Conservation (phyloP, 2,113 vertebrate genomes). For the Grammomys surdaster region DNA sequence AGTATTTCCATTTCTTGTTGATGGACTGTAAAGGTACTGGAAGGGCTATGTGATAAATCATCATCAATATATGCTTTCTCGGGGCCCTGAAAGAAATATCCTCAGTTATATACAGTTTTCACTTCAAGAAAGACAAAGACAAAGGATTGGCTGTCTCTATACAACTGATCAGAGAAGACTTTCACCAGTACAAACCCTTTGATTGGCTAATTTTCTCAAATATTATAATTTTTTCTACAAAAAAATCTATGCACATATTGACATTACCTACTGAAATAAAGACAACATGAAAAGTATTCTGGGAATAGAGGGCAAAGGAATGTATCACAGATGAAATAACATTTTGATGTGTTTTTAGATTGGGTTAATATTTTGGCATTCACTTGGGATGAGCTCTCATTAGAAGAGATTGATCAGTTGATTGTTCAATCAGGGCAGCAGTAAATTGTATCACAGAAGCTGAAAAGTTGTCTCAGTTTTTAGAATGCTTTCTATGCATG, state of each 20-base stretch:
- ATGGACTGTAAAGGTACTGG: background rate
- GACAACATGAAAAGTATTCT: slow-evolving; percentile 25
- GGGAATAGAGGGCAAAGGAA: slow-evolving; percentile 54
- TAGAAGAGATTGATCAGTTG: background rate
- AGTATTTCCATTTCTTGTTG: background rate
- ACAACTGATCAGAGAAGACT: background rate
- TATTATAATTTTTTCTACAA: slow-evolving; percentile 56
- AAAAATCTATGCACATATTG: slow-evolving; percentile 40
- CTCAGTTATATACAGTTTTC: background rate
- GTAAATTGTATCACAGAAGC: background rate
- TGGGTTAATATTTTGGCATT: background rate
- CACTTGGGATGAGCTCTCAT: background rate
- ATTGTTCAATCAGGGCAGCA: background rate
- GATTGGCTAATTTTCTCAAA: slow-evolving; percentile 27
- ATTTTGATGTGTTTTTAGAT: slow-evolving; percentile 24
- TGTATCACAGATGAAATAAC: slow-evolving; percentile 11
- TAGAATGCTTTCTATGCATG: background rate
- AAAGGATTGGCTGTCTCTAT: background rate
- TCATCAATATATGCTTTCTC: background rate
- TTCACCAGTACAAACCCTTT: slow-evolving; percentile 47
- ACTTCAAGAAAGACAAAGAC: background rate
- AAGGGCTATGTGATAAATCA: background rate
- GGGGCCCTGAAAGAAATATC: background rate
- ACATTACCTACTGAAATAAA: slow-evolving; percentile 26
- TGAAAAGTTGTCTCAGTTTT: too few relatives aligned